Conservation (phyloP, 2,113 vertebrate genomes). For the Athene noctua region DNA sequence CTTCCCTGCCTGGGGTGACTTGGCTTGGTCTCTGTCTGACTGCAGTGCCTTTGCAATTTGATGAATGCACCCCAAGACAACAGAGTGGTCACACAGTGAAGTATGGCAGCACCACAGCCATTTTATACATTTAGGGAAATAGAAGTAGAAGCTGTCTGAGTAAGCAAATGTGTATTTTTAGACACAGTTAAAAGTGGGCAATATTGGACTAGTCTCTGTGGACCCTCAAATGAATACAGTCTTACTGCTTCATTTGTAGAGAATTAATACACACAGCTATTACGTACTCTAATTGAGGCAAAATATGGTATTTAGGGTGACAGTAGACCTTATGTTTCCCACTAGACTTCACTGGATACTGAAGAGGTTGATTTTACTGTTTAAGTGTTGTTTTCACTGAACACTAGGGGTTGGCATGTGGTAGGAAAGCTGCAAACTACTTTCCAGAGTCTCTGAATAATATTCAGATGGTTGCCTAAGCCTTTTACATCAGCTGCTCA, state of each 20-base stretch:
- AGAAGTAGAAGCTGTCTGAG: background rate
- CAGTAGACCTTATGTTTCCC: background rate
- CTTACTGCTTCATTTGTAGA: background rate
- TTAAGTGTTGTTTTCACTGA: background rate
- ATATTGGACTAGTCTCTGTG: background rate
- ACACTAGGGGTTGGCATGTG: background rate
- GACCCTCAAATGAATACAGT: background rate
- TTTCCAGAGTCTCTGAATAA: background rate
- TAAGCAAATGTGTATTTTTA: constrained; percentile 2
- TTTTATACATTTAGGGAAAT: background rate
- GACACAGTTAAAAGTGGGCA: background rate
- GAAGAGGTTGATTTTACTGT: background rate
- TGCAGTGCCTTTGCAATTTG: background rate
- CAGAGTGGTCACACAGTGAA: rapidly evolving
- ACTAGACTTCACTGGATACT: background rate
- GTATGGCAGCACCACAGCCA: background rate
- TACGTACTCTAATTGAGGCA: background rate
- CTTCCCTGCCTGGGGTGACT: background rate
- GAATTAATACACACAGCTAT: background rate
- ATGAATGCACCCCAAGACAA: background rate
- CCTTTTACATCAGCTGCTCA: background rate
- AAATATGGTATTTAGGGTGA: background rate
- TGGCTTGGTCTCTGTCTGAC: background rate
- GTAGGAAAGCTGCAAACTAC: background rate
- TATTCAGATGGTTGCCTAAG: background rate